Conservation (phyloP, 2,113 vertebrate species). For the Clinocottus analis region DNA sequence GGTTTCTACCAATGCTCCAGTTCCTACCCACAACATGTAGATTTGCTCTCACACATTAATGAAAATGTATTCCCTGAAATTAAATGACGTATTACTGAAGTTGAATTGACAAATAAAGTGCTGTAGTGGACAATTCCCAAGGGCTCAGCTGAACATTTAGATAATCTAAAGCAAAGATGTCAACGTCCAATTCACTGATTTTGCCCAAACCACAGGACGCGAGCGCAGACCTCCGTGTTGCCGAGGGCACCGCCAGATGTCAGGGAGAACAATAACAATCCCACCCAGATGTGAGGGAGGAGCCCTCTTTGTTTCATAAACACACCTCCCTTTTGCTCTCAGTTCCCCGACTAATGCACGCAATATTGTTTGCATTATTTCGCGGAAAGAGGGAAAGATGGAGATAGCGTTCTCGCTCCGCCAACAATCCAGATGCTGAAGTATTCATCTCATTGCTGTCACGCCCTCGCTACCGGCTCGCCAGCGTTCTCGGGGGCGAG, state of each 20-base stretch:
- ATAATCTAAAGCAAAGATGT: slow-evolving; percentile 24
- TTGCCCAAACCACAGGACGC: slow-evolving; percentile 29
- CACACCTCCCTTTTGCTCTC: slow-evolving; percentile 15
- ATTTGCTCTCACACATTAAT: neutral
- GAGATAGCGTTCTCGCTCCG: neutral
- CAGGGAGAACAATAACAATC: slow-evolving; percentile 54
- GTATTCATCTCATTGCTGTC: slow-evolving; percentile 41
- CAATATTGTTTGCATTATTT: slow-evolving; percentile 52
- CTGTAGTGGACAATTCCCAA: slow-evolving; percentile 7
- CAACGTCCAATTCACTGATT: slow-evolving; percentile 3
- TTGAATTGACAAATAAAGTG: neutral
- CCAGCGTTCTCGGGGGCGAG: slow-evolving; percentile 24
- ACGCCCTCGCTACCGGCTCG: slow-evolving; percentile 31
- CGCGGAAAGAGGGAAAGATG: slow-evolving; percentile 20
- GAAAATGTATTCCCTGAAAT: neutral
- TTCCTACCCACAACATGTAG: neutral
- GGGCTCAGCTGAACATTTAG: slow-evolving; percentile 24
- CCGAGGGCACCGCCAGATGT: slow-evolving; percentile 71
- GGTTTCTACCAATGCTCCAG: neutral
- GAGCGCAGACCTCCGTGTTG: slow-evolving; percentile 40
- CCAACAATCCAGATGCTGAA: slow-evolving; percentile 36
- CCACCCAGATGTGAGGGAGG: slow-evolving; percentile 59
- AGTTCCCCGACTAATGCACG: slow-evolving; percentile 6
- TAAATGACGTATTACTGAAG: neutral
- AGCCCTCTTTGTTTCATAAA: slow-evolving; percentile 32